Conservation (phyloP, 2,113 vertebrate species). For the Gallinago paraguaiae region DNA sequence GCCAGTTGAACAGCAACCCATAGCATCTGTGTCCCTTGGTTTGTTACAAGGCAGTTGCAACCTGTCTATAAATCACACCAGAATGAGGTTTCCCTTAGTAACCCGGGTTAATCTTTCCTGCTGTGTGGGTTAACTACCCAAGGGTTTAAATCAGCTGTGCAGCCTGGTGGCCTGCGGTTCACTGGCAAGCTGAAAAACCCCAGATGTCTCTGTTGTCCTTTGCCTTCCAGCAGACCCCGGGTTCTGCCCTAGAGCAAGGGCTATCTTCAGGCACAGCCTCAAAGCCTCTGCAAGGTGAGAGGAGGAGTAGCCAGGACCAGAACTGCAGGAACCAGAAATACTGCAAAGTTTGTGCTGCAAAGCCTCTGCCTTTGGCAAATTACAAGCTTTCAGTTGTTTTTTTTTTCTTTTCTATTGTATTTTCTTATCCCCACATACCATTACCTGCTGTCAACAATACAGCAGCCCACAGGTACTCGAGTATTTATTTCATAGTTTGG, state of each 20-base stretch:
- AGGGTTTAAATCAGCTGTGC: neutral
- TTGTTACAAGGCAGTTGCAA: neutral
- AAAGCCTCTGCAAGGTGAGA: neutral
- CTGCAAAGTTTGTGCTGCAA: neutral
- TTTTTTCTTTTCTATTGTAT: neutral
- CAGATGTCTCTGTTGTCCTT: neutral
- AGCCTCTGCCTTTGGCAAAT: neutral
- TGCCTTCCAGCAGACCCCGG: neutral
- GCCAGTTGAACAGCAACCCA: neutral
- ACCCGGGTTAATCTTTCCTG: neutral
- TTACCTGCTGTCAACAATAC: neutral
- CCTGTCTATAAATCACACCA: constrained; percentile 2
- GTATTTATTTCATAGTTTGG: constrained; percentile 57
- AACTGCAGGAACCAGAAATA: neutral
- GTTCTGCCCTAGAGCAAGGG: neutral
- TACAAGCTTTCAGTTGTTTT: neutral
- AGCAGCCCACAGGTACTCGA: neutral
- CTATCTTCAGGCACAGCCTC: neutral
- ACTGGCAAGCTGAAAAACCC: neutral
- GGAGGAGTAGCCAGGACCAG: neutral
- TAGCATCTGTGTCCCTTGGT: constrained; percentile 5
- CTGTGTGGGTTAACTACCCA: neutral
- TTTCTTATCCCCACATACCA: neutral
- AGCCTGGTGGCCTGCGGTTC: neutral
- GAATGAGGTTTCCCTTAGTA: neutral